Base-by-base conservation (phyloP, 2,113 vertebrate species). In the Leptosomus discolor region DNA sequence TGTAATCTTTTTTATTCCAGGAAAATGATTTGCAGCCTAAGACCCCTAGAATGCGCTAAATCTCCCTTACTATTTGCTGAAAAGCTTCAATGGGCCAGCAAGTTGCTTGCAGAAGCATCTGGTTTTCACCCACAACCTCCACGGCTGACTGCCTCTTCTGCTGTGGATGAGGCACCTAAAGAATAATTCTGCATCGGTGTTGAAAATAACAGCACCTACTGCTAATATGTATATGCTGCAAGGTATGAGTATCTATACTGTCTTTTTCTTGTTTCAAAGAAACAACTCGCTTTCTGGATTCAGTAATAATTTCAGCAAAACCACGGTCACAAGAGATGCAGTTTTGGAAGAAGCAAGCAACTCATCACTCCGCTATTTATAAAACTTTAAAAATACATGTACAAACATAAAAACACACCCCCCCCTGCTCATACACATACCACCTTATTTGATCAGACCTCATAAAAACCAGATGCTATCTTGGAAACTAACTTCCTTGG, bases 361-460 rank as follows among this genome's bases (percentile, higher is more conserved):
- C 73, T 95, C 64, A 69, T 78, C 37, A 21, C 53, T 57, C 48
- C 0, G 0, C 51, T 93, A 79, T 95, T 94, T 86, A 85, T 65
- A 84, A 90, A 95, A 80, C 60, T 78, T 94, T 54, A 78, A 85
- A 97, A 94, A 91, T 67, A 91, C 30, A 58, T 64, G 74, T 91
- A 94, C 74, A 78, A 87, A 85, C 84, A 85, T 70, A 75, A 96
- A 86, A 96, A 29, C 74, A 65, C 32, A 17, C 7, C 51, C 12
- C 32, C 32, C 50, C 50, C 8, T 1, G 51, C 45, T 53, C 53
- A 50, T 53, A 86, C 92, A 80, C 85, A 91, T 75, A 91, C 84
- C 89, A 94, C 87, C 87, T 96, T 90, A 87, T 87, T 94, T 91
- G 91, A 96, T 93, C 90, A 79, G 92, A 86, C 45, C 85, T 93